These are phyloP conservation scores for Palythoa caribaeorum DNA, from an alignment of 92 coral and sea anemone genomes.

Conservation along the genomic window DNA sequence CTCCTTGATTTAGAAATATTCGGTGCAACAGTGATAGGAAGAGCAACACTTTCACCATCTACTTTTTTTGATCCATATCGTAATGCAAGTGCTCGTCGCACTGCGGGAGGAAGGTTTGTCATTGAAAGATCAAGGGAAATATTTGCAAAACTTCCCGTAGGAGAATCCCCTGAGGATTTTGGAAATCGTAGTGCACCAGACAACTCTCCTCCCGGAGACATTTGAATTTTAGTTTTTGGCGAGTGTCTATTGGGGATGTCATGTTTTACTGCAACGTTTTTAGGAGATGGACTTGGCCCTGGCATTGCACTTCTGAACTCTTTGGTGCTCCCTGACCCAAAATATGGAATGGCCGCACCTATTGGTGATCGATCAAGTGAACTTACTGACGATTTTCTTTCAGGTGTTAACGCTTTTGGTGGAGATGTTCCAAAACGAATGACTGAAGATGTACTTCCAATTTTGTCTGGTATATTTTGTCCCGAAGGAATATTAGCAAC, in stretches of 20 bases:
- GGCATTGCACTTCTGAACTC: not conserved
- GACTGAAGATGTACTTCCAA: constrained; percentile 12
- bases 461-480: not conserved
- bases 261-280: not conserved
- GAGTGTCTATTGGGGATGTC: constrained; percentile 9
- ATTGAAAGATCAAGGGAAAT: constrained; percentile 77
- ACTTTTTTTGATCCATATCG: constrained; percentile 76
- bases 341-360: constrained; percentile 20
- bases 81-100: constrained; percentile 86
- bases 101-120: constrained; percentile 85
- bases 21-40: constrained; percentile 57
- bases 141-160: constrained; percentile 50
- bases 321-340: not conserved
- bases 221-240: constrained; percentile 22
- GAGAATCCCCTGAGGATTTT: constrained; percentile 40
- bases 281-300: not conserved
- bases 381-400: constrained; percentile 9
- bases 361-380: constrained; percentile 22
- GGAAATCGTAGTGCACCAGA: constrained; percentile 34
- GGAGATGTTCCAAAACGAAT: constrained; percentile 48
- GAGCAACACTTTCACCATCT: constrained; percentile 46
- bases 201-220: not conserved
- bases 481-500: constrained; percentile 4
- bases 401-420: constrained; percentile 15
- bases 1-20: constrained; percentile 69